Base-by-base conservation (phyloP, 30 jellyfish, hydroid and myxozoan species). In the Rhopilema esculentum region DNA sequence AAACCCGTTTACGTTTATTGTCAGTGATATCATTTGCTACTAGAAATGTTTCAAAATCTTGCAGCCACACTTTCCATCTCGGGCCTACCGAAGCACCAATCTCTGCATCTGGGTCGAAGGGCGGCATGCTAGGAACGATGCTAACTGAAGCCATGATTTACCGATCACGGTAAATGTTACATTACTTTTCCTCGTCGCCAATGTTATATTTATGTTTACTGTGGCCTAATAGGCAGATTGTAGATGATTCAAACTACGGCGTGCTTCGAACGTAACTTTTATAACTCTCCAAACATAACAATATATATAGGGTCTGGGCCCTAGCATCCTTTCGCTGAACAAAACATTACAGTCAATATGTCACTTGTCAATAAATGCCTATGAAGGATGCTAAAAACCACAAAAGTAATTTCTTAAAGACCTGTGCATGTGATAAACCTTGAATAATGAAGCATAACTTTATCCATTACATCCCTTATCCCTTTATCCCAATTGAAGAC, bases 1-100 rank as follows among this genome's bases (percentile, higher is more conserved):
- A 78, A 27, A 79, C 88, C 1, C 88, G 88, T 61, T 78, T 78
- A 24, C 63, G 88, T 23, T 57, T 62, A 16, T 27, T 26, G 27
- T 78, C 65, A 21, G 75, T 53, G 4, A 53, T 32, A 53, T 51
- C 63, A n/a, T 24, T 57, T 6, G 79, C 88, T 15, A 61, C 66
- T n/a, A 78, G 66, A 61, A 16, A 78, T 26, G 73, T 78, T 25
- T 51, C 28, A 57, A 78, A 78, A 57, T 53, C 64, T 4, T 25
- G 66, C 21, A 24, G 40, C 88, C 88, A 78, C 66, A 25, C 30
- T 53, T 57, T 62, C 88, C 66, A 78, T 15, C 78, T 23, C 20
- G 23, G 88, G 23, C 79, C 28, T 12, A 78, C 24, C 24, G 65
- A 19, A 32, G 48, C 77, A 67, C 77, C 77, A 40, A 67, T 40